Conservation (phyloP, 2,888 invertebrate species). For the Melieria omissa region DNA sequence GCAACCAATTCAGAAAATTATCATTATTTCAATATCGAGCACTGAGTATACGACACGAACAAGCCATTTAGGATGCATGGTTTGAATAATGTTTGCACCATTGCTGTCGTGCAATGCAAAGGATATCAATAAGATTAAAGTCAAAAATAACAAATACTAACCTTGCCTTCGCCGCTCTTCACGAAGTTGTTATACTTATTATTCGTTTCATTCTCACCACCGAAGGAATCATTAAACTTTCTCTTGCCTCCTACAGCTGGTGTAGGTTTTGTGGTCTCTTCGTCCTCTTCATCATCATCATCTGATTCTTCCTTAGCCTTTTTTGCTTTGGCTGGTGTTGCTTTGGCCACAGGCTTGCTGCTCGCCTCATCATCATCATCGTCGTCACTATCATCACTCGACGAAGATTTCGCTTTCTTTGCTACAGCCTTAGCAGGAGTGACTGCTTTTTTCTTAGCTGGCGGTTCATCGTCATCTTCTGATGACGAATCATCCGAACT, state of each 20-base stretch:
- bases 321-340: conserved; percentile 47
- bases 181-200: conserved; percentile 79
- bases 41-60: too few species aligned
- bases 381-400: conserved; percentile 31
- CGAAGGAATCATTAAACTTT: conserved; percentile 60
- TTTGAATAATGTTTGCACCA: too few species aligned
- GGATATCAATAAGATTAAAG: too few species aligned
- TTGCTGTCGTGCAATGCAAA: too few species aligned
- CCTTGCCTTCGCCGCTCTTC: conserved; percentile 69
- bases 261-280: conserved; percentile 40
- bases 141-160: conserved; percentile 40
- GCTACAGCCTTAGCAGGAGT: conserved; percentile 39
- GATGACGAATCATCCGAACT: conserved; percentile 43
- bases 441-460: conserved; percentile 47
- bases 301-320: conserved; percentile 57
- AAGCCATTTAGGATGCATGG: too few species aligned
- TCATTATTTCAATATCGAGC: too few species aligned
- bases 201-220: conserved; percentile 59
- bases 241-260: conserved; percentile 63
- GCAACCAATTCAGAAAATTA: too few species aligned
- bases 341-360: conserved; percentile 26
- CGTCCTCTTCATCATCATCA: conserved; percentile 49
- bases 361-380: conserved; percentile 40
- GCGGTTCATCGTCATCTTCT: conserved; percentile 48
- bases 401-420: conserved; percentile 50